phyloP scores from a whole-genome alignment of 2,113 vertebrate genomes.

The Trogon surrucura region DNA sequence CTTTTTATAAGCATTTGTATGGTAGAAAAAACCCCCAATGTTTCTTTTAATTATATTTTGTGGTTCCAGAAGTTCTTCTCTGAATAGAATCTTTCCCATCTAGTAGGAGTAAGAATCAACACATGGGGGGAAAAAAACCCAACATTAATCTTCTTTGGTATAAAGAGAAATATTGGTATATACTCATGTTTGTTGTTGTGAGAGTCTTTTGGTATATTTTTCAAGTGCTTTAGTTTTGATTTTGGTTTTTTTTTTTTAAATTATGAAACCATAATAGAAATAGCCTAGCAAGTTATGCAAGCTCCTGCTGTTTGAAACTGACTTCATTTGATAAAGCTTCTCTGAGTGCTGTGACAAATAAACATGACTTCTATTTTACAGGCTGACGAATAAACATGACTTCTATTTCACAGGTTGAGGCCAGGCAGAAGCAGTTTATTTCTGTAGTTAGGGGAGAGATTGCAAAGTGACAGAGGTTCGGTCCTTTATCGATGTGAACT shows the following conservation, averaged over 20 bases:
- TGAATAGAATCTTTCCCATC: neutral
- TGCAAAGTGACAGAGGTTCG: neutral
- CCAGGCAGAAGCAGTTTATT: neutral
- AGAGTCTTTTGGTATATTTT: neutral
- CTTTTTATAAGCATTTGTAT: neutral
- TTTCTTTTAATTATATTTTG: neutral
- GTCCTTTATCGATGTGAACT: neutral
- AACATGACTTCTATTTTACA: neutral
- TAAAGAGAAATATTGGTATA: neutral
- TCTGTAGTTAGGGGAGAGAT: neutral
- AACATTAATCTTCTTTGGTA: neutral
- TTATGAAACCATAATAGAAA: neutral
- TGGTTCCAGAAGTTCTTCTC: neutral
- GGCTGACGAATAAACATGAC: neutral
- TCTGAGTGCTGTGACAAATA: neutral
- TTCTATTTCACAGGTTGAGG: neutral
- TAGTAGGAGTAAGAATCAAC: neutral
- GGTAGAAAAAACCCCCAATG: too few relatives aligned
- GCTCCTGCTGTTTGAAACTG: neutral
- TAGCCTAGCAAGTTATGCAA: neutral
- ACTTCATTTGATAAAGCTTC: neutral
- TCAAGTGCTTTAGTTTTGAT: neutral
- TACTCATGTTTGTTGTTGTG: neutral
- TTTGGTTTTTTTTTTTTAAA: neutral
- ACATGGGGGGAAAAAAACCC: rapidly evolving